Evolutionary conservation across 2,888 invertebrate genomes (phyloP), one percentile per base, ranked within the genome.

Genomic region (Drosophila nr. perissopoda): DNA sequence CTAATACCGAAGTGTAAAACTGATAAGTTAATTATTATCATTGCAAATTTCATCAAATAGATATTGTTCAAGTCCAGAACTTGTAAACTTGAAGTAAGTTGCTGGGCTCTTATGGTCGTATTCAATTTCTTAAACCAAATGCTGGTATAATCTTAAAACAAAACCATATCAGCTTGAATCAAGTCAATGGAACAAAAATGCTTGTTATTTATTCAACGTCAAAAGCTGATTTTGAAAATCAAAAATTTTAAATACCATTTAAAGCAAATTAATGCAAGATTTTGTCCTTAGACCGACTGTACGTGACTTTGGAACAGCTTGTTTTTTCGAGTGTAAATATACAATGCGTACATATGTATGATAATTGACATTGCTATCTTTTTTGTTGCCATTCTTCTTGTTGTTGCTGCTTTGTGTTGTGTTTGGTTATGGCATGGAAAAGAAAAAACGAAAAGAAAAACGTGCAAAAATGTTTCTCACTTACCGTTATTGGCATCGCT

Each of bases 401-500:
- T 57, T 61, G 48, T 73, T 78, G 60, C 54, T 64, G 60, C 65
- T 63, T 62, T 75, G 25, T 63, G 71, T 60, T 40, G 56, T 4
- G 45, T 4, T 45, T 45, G 25, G 45, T 45, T 42, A 40, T 48
- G 40, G 51, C 36, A 34, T 25, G 16, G 57, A 29, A 33, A 16
- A 34, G 2, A 45, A 33, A 58, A 42, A 66, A 48, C 45, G 16
- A 34, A 51, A 31, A 38, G 56, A 27, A 74, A 62, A 65, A 69
- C 49, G 29, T 60, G 53, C 6, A 69, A 76, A 75, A 76, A 57
- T 51, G 69, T 66, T 77, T 71, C 70, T 61, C 70, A 90, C 90
- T 91, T 76, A 90, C 90, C 90, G 77, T 84, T 82, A 63, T 42
- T 72, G 82, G 82, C 85, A 79, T 90, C 86, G 78, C 78, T 78